Conservation (phyloP, 1,140 invertebrate species). For the Drosophila tropicalis region DNA sequence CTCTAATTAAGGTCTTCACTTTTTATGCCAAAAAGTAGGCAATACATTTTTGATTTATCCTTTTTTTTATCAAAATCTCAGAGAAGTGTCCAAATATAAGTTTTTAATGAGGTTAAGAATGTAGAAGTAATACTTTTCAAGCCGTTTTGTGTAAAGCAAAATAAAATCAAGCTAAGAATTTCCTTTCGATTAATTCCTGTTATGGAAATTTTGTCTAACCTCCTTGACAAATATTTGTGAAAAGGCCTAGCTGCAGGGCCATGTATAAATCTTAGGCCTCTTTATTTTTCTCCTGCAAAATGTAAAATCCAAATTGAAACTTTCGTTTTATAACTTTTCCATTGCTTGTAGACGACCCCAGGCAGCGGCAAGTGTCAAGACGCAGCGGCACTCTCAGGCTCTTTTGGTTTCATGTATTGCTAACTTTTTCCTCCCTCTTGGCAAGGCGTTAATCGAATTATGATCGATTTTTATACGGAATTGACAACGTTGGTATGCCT, state of each 20-base stretch:
- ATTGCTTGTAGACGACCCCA: background rate
- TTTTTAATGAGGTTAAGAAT: too few species aligned
- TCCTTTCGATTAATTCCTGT: too few species aligned
- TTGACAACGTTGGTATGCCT: slow-evolving; percentile 23
- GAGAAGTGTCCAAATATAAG: too few species aligned
- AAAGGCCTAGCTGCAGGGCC: background rate
- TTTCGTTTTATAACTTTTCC: slow-evolving; percentile 11
- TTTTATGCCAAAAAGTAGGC: slow-evolving; percentile 6
- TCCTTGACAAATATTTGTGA: too few species aligned
- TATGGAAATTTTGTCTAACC: background rate
- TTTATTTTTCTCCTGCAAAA: slow-evolving; percentile 6
- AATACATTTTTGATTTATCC: background rate
- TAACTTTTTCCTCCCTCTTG: slow-evolving; percentile 18
- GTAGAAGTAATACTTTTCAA: too few species aligned
- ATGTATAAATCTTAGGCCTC: background rate
- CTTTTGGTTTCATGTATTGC: background rate
- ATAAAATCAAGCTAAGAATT: too few species aligned
- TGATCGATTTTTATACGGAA: slow-evolving; percentile 67
- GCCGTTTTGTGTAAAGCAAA: too few species aligned
- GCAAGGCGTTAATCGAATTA: slow-evolving; percentile 69
- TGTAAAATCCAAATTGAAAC: slow-evolving; percentile 22
- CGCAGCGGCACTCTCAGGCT: background rate
- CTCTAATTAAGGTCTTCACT: too few species aligned
- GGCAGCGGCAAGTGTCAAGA: slow-evolving; percentile 10
- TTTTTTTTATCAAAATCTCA: too few species aligned